Evolutionary conservation across 2,888 invertebrate genomes (phyloP).

Genomic region (Ariolimax columbianus): DNA sequence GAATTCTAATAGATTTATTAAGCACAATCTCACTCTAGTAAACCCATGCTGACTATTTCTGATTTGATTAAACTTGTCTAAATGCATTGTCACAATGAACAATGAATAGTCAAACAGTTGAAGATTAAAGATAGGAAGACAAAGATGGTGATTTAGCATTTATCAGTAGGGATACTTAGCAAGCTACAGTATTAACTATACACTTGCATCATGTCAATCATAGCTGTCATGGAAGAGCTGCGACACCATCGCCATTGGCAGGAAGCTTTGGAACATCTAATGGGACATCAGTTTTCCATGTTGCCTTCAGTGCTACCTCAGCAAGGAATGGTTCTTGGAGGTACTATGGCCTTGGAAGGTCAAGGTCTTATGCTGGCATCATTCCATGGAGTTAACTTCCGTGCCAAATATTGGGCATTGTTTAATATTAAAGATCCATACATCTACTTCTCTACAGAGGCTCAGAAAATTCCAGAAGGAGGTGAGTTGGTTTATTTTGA

Average conservation of each 20-base stretch:
- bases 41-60: too few relatives aligned
- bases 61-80: too few relatives aligned
- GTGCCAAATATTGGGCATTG: constrained; percentile 96
- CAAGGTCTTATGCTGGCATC: constrained; percentile 95
- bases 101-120: too few relatives aligned
- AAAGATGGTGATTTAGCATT: too few relatives aligned
- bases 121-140: too few relatives aligned
- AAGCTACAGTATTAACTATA: too few relatives aligned
- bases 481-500: constrained; percentile 64
- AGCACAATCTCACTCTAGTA: too few relatives aligned
- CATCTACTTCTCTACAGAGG: constrained; percentile 80
- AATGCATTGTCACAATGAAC: too few relatives aligned
- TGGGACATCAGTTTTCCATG: constrained; percentile 87
- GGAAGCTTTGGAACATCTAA: constrained; percentile 88
- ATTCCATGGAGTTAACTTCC: constrained; percentile 98
- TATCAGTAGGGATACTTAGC: too few relatives aligned
- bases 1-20: too few relatives aligned
- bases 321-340: constrained; percentile 89
- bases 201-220: background rate
- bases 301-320: constrained; percentile 79
- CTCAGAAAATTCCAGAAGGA: constrained; percentile 84
- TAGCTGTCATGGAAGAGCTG: constrained; percentile 67
- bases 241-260: constrained; percentile 96
- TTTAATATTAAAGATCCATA: constrained; percentile 93
- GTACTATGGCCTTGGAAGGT: constrained; percentile 83